Percentiles rank a stretch among this genome's conserved stretches.
phyloP scores from a whole-genome alignment of 2,888 invertebrate genomes.

The Perizoma flavofasciatum region DNA sequence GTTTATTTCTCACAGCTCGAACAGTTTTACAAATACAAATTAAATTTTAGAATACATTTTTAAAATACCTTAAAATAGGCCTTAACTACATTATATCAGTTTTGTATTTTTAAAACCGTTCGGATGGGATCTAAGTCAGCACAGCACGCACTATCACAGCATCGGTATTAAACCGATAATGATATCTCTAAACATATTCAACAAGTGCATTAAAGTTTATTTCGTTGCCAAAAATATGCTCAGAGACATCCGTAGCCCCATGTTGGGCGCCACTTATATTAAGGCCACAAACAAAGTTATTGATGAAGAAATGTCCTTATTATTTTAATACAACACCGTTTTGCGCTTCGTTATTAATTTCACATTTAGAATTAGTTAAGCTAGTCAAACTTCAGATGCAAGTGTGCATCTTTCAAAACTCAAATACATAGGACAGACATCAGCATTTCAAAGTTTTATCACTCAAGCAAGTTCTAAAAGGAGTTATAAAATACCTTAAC shows the following conservation, averaged over 20 bases:
- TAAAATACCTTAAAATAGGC: slow-evolving; percentile 66
- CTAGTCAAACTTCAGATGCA: slow-evolving; percentile 66
- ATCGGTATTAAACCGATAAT: slow-evolving; percentile 60
- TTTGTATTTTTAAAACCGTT: slow-evolving; percentile 56
- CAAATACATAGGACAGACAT: slow-evolving; percentile 27
- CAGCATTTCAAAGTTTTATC: slow-evolving; percentile 13
- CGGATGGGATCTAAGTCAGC: slow-evolving; percentile 64
- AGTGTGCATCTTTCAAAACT: slow-evolving; percentile 53
- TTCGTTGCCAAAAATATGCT: slow-evolving; percentile 39
- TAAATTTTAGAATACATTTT: slow-evolving; percentile 52
- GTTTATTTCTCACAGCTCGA: slow-evolving; percentile 48
- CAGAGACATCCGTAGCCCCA: slow-evolving; percentile 62
- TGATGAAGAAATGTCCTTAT: slow-evolving; percentile 67
- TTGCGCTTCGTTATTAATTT: slow-evolving; percentile 61
- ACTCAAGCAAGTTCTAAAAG: slow-evolving; percentile 37
- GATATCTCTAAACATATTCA: slow-evolving; percentile 50
- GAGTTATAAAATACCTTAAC: slow-evolving; percentile 41
- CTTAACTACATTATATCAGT: slow-evolving; percentile 52
- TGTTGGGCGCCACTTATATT: slow-evolving; percentile 69
- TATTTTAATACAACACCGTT: slow-evolving; percentile 59
- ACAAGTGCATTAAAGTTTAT: slow-evolving; percentile 11
- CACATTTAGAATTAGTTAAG: slow-evolving; percentile 47
- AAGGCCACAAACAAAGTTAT: slow-evolving; percentile 81
- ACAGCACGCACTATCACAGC: slow-evolving; percentile 82
- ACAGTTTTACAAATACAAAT: slow-evolving; percentile 61